These are phyloP conservation scores for Tinea pellionella DNA, from an alignment of 2,888 invertebrate genomes.

Conservation along the genomic window DNA sequence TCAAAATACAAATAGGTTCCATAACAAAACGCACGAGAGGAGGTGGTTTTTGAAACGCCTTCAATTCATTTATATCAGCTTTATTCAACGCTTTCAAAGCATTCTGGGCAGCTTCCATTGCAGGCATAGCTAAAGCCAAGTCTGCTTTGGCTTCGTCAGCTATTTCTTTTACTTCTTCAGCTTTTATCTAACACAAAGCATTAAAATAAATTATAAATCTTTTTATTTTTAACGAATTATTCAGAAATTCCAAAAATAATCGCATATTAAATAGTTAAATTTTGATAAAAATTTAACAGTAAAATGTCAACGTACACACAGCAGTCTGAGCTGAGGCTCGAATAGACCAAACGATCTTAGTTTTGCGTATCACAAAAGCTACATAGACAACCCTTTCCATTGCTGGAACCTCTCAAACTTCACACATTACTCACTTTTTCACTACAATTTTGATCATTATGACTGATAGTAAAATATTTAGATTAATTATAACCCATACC, in stretches of 20 bases:
- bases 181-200: slow-evolving; percentile 77
- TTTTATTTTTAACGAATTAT: background rate
- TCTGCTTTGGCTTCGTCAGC: slow-evolving; percentile 92
- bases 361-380: no score
- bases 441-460: no score
- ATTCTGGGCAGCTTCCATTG: slow-evolving; percentile 84
- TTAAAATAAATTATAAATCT: background rate
- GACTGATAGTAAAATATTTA: no score
- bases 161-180: slow-evolving; percentile 83
- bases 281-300: no score
- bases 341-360: no score
- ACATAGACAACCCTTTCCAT: no score
- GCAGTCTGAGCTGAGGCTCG: no score
- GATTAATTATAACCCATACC: slow-evolving; percentile 36
- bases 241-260: no score
- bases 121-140: slow-evolving; percentile 87
- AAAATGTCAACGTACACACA: no score
- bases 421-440: no score
- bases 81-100: slow-evolving; percentile 89
- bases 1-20: slow-evolving; percentile 89
- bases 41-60: slow-evolving; percentile 90
- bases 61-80: slow-evolving; percentile 89
- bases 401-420: no score
- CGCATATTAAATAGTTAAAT: no score
- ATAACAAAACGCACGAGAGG: slow-evolving; percentile 88